Evolutionary conservation across 2,888 invertebrate genomes (phyloP), one percentile per base, ranked within the genome.

Genomic region (Notodromas monacha): DNA sequence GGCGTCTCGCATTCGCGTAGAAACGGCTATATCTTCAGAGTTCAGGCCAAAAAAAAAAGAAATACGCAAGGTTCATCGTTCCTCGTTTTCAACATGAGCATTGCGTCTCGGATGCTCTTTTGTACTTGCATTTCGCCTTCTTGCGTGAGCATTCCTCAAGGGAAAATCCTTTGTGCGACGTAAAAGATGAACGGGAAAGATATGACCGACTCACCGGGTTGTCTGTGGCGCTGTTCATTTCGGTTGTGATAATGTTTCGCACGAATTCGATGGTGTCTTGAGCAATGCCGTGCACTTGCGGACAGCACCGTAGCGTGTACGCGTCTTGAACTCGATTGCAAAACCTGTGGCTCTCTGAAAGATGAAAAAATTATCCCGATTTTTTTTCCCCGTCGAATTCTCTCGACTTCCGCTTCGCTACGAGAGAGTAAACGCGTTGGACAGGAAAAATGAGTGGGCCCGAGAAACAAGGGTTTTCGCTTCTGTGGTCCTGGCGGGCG

Each of bases 191-290:
- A 3, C 3, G 10, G 12, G 2, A 2, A 11, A 8, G 1, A 1
- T n/a, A 35, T 4, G 12, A 11, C n/a, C 14, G 4, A 34, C 38
- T 31, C 52, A 60, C 57, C 34, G 64, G 64, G 44, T 64, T 64
- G 43, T 64, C 64, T 2, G 63, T 64, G 11, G 59, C 61, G 36
- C 61, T 60, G 48, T 65, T 65, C 48, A 65, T 57, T 44, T 65
- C 65, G 3, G 55, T 58, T 1, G 54, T 52, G 14, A 65, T 50
- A 5, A 65, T 50, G 3, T 51, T 48, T 28, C 56, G 47, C 1
- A 60, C 61, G 43, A 65, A 65, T 30, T 56, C 55, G 11, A 64
- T 56, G 0, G 63, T 65, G 41, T 65, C 64, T 40, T 60, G 58
- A 3, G 58, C 59, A 28, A 65, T 53, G 8, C 65, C 63, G 41